Percentiles rank a stretch among this genome's conserved stretches.
phyloP scores from a whole-genome alignment of 2,797 vertebrate genomes.

The Peromyscus eremicus region DNA sequence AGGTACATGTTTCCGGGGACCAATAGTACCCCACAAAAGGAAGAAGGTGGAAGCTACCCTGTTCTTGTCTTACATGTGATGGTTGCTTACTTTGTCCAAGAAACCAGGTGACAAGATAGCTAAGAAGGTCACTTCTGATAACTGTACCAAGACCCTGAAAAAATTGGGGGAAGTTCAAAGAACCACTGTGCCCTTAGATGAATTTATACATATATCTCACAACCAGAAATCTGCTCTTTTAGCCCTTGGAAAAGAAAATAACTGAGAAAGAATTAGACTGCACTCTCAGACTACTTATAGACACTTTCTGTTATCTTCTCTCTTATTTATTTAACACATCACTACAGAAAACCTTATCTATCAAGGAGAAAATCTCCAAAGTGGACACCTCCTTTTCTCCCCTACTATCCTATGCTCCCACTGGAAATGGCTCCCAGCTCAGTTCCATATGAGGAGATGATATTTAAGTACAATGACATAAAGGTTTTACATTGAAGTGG shows the following conservation, averaged over 20 bases:
- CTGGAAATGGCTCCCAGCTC: background rate
- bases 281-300: background rate
- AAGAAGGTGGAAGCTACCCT: background rate
- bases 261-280: background rate
- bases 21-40: background rate
- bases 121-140: background rate
- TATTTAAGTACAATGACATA: constrained; percentile 17
- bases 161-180: fast-evolving
- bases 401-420: background rate
- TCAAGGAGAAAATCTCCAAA: background rate
- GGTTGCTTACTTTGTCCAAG: background rate
- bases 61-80: fast-evolving
- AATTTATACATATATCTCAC: background rate
- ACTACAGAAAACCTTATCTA: background rate
- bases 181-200: fast-evolving
- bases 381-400: background rate
- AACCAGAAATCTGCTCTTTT: background rate
- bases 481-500: constrained; percentile 5
- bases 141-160: background rate
- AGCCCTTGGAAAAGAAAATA: background rate
- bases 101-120: background rate
- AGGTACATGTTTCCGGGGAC: background rate
- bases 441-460: background rate
- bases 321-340: background rate
- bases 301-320: background rate